Conservation (phyloP, 2,797 vertebrate species). For the Aldrovandia affinis region DNA sequence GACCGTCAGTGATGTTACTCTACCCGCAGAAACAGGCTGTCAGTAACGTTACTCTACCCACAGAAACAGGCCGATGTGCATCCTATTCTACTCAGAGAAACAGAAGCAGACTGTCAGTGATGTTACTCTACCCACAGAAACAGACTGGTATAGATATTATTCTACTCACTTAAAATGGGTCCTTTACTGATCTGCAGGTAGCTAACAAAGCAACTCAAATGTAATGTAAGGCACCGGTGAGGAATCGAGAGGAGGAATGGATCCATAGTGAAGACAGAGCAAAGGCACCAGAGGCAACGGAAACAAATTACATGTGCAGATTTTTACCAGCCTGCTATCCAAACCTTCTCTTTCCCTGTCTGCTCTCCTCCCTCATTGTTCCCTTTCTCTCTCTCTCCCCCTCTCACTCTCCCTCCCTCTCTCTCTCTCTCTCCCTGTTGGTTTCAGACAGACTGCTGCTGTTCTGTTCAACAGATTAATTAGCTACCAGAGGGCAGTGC, state of each 20-base stretch:
- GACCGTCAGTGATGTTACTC: not conserved
- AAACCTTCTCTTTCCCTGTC: constrained; percentile 28
- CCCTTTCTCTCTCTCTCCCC: not conserved
- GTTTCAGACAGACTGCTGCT: constrained; percentile 7
- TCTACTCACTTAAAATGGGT: not conserved
- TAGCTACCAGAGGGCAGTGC: constrained; percentile 70
- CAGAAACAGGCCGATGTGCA: not conserved
- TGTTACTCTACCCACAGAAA: not conserved
- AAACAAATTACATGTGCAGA: constrained; percentile 38
- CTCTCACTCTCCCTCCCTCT: constrained; percentile 1
- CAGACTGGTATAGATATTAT: not conserved
- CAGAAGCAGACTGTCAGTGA: too few relatives aligned
- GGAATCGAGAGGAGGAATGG: constrained; percentile 46
- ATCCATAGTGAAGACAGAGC: constrained; percentile 47
- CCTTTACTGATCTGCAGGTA: not conserved
- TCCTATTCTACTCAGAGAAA: not conserved
- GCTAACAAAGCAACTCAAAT: constrained; percentile 18
- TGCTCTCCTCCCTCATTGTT: constrained; percentile 28
- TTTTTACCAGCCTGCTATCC: constrained; percentile 32
- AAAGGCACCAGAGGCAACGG: not conserved
- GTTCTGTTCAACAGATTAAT: constrained; percentile 65
- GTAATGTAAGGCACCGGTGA: constrained; percentile 46
- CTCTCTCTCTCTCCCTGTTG: not conserved
- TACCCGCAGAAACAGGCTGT: too few relatives aligned
- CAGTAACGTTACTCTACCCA: too few relatives aligned